Conservation (phyloP, 2,113 vertebrate genomes). For the Rhodinocichla rosea region DNA sequence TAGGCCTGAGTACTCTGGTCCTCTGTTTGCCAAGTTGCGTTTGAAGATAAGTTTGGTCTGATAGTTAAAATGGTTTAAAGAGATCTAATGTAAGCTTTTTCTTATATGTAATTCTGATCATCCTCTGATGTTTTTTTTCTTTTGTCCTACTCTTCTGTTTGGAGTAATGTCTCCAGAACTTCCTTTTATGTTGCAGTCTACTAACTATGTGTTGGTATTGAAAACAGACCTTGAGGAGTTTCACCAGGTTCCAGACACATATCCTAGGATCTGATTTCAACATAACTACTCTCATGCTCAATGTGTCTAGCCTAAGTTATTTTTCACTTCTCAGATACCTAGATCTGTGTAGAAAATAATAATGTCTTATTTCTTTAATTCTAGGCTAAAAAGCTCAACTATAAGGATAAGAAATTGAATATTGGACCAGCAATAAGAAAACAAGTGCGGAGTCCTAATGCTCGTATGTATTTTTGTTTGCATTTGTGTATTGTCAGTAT, state of each 20-base stretch:
- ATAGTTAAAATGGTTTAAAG: background rate
- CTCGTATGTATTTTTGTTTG: constrained; percentile 73
- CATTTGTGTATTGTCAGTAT: background rate
- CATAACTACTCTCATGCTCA: background rate
- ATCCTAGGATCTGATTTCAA: background rate
- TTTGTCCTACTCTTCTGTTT: background rate
- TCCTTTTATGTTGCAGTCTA: background rate
- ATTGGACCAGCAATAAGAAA: constrained; percentile 86
- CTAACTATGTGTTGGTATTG: background rate
- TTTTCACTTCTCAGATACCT: background rate
- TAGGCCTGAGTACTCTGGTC: background rate
- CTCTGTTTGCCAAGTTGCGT: background rate
- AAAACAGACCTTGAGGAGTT: background rate
- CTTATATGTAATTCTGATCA: background rate
- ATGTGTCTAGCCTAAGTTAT: background rate
- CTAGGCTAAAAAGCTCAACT: constrained; percentile 79
- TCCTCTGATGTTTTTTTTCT: background rate
- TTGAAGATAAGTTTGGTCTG: background rate
- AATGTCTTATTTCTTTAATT: constrained; percentile 32
- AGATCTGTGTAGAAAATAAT: background rate
- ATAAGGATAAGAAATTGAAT: constrained; percentile 83
- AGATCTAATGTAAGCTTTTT: background rate
- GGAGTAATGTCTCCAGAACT: background rate
- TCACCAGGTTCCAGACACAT: background rate
- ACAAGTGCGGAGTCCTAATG: constrained; percentile 64